Evolutionary conservation across 53 echinoderm and acorn worm genomes (phyloP), one percentile per base, ranked within the genome.

Genomic region (Echinarachnius parma): DNA sequence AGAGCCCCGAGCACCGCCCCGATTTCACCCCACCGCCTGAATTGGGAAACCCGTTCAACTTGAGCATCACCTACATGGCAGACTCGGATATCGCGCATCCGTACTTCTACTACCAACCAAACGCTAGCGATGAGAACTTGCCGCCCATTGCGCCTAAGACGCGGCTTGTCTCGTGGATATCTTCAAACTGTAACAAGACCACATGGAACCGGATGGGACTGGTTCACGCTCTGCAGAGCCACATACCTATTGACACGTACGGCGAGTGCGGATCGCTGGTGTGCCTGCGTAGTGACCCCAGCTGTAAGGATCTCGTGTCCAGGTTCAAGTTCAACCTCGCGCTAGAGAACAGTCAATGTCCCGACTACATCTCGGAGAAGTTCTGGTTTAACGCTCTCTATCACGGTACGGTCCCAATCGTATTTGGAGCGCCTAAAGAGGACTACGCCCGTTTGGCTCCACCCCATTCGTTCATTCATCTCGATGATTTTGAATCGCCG

Each of bases 391-490:
- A 57, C 32, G 24, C 69, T 9, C 48, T 80, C 1, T 4, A 8
- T 0, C 13, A 46, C 5, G 47, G 37, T 7, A 9, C 29, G 13
- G 69, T 80, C 20, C 80, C 80, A 4, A 69, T 80, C 14, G 80
- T 80, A 13, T 80, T 9, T 24, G 80, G 80, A 9, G 34, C 70
- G 32, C 59, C 80, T 9, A 80, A 69, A 70, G 36, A 11, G 3
- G 59, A 80, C 26, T 80, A 80, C 53, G 59, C 28, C 9, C 31
- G 59, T 0, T 9, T 32, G 16, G 60, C 59, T n/a, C 80, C 80
- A 4, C 80, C 80, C 0, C 30, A 80, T 21, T 68, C 68, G 4
- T 80, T 80, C 59, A 80, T 80, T 19, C 69, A 80, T 28, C 37
- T 80, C 31, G 59, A 80, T 14, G 80, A 80, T 14, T 80, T 80